Base-by-base conservation (phyloP, 1,140 invertebrate species). In the Zeugodacus cucurbitae region DNA sequence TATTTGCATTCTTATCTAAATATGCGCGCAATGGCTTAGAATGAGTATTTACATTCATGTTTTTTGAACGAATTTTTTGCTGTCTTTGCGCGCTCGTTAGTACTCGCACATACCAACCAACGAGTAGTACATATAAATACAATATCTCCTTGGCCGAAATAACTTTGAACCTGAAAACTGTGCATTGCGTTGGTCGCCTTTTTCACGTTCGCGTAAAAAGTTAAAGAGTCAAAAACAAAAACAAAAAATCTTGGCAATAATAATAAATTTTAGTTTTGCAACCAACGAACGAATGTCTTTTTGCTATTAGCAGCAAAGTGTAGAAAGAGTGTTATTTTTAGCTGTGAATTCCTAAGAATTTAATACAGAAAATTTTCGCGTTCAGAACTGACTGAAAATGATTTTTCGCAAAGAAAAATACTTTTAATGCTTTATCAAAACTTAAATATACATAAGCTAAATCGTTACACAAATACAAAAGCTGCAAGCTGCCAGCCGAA, bases 101-200 rank as follows among this genome's bases (percentile, higher is more conserved):
- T 17, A 17, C 10, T 74, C 32, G 34, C 2, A 22, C 22, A 41
- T 41, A 22, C 6, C 0, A 82, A 22, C 1, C 8, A n/a, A 54
- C 6, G 14, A 54, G 6, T 54, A 6, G 14, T 26, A 62, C 58
- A 62, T 62, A 59, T 87, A 54, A 54, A 54, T 54, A 26, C 86
- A 87, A 37, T 44, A 54, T 87, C 64, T 88, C 90, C 88, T 90
- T 90, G 89, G 88, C 90, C 90, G 88, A 88, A 89, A 90, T 90
- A 89, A 87, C 85, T 90, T 87, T 89, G 87, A 90, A 89, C 90
- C 89, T 89, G 89, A 89, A 88, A 87, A 78, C 32, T 87, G 58
- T 88, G 41, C 87, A 10, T 48, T 48, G 74, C 41, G 8, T 82
- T 48, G 41, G 74, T 44, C 74, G 74, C 48, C 20, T 86, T 59